A percentile compares a stretch with the other conserved stretches of the same genome.
These are phyloP conservation scores for Aplodontia rufa DNA, from an alignment of 2,113 vertebrate species.

Conservation along the genomic window DNA sequence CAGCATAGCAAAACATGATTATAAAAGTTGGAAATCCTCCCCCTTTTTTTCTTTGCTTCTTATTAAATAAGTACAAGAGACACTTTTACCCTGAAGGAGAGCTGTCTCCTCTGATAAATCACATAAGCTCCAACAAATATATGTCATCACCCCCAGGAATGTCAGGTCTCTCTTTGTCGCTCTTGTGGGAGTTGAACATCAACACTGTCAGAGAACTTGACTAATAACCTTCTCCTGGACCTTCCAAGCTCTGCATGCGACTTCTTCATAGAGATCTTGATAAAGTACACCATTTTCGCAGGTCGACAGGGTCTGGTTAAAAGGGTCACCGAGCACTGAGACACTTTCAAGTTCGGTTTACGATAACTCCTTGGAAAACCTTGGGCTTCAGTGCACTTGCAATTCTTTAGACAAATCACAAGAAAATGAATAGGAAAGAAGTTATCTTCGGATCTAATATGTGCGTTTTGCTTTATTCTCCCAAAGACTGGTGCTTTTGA, in stretches of 20 bases:
- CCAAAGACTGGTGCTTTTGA: background rate
- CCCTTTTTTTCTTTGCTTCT: background rate
- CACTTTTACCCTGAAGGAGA: background rate
- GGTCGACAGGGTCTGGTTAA: background rate
- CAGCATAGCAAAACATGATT: background rate
- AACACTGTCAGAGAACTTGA: background rate
- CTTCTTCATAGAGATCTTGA: background rate
- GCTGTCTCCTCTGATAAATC: background rate
- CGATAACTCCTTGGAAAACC: background rate
- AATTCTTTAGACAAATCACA: background rate
- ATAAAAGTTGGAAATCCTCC: background rate
- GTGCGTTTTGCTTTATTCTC: background rate
- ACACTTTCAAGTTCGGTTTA: background rate
- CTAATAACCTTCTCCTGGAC: background rate
- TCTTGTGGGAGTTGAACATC: background rate
- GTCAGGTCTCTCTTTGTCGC: slow-evolving; percentile 19
- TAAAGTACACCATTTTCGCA: background rate
- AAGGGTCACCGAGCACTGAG: background rate
- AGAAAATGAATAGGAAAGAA: background rate
- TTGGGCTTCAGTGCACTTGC: background rate
- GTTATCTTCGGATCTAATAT: background rate
- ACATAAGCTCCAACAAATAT: background rate
- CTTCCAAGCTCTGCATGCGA: background rate
- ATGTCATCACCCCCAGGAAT: slow-evolving; percentile 4
- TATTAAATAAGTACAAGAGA: background rate